These are phyloP conservation scores for Xylota sylvarum DNA, from an alignment of 2,888 invertebrate species.

Conservation along the genomic window DNA sequence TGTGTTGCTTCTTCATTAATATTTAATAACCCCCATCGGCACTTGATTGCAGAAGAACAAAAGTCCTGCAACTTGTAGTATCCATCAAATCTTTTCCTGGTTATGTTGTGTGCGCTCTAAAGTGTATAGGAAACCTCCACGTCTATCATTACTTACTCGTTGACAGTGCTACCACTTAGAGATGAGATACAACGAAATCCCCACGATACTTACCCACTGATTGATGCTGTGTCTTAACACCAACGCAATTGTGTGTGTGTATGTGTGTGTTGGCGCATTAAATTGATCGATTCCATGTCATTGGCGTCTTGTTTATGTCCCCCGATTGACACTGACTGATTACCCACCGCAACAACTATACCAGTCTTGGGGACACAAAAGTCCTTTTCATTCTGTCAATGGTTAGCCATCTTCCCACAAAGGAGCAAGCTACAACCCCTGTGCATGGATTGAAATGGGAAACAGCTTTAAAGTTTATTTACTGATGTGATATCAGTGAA, in stretches of 20 bases:
- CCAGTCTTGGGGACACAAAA: constrained; percentile 7
- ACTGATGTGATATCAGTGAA: constrained; percentile 15
- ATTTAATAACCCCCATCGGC: neutral
- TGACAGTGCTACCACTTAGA: constrained; percentile 41
- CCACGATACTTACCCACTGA: constrained; percentile 24
- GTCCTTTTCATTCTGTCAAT: constrained; percentile 27
- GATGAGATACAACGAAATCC: constrained; percentile 39
- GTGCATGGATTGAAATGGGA: constrained; percentile 9
- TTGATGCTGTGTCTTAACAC: constrained; percentile 32
- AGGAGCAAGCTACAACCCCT: neutral
- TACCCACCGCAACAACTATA: constrained; percentile 12
- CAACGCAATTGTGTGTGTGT: neutral
- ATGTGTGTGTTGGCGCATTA: constrained; percentile 13
- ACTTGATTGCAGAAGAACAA: neutral
- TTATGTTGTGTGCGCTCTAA: neutral
- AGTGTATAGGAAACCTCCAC: neutral
- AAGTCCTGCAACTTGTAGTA: neutral
- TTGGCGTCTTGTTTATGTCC: constrained; percentile 63
- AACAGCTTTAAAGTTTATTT: constrained; percentile 39
- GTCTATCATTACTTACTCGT: constrained; percentile 41
- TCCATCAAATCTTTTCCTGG: neutral
- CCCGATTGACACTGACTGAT: constrained; percentile 68
- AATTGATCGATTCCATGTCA: constrained; percentile 69
- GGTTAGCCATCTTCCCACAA: neutral
- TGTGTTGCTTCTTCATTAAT: neutral